phyloP scores from a whole-genome alignment of 1,140 invertebrate genomes.

The Thereuonema tuberculata region DNA sequence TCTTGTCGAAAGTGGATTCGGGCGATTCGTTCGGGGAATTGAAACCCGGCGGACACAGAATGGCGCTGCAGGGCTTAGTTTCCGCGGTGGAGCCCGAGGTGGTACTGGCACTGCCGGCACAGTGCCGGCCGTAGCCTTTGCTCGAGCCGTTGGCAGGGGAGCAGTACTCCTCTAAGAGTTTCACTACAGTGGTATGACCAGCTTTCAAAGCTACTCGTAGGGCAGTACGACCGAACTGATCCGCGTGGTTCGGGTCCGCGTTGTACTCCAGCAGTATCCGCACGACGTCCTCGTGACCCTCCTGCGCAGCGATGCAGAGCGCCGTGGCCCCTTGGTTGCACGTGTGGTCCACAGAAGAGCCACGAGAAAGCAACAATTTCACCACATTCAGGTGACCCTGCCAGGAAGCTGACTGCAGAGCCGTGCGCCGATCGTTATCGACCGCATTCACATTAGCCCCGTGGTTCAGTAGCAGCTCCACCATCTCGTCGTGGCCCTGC shows the following conservation, averaged over 20 bases:
- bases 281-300: slow-evolving; percentile 86
- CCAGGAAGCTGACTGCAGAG: slow-evolving; percentile 89
- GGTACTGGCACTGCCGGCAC: slow-evolving; percentile 34
- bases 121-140: slow-evolving; percentile 1
- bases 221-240: slow-evolving; percentile 72
- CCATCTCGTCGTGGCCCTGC: slow-evolving; percentile 85
- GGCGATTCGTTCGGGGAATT: slow-evolving; percentile 41
- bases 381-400: slow-evolving; percentile 78
- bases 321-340: slow-evolving; percentile 91
- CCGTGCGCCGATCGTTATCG: slow-evolving; percentile 76
- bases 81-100: slow-evolving; percentile 48
- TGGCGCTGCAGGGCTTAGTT: slow-evolving; percentile 50
- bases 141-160: slow-evolving; percentile 11
- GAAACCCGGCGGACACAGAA: slow-evolving; percentile 34
- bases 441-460: slow-evolving; percentile 73
- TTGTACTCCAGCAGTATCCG: slow-evolving; percentile 68
- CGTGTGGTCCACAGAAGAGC: slow-evolving; percentile 67
- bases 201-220: slow-evolving; percentile 61
- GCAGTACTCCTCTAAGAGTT: slow-evolving; percentile 40
- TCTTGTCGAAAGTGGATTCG: slow-evolving; percentile 46
- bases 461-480: slow-evolving; percentile 60
- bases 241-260: slow-evolving; percentile 81
- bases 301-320: slow-evolving; percentile 47
- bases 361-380: slow-evolving; percentile 57
- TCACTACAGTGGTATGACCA: slow-evolving; percentile 53